phyloP scores from a whole-genome alignment of 2,113 vertebrate species.

The human (Homo sapiens) region DNA sequence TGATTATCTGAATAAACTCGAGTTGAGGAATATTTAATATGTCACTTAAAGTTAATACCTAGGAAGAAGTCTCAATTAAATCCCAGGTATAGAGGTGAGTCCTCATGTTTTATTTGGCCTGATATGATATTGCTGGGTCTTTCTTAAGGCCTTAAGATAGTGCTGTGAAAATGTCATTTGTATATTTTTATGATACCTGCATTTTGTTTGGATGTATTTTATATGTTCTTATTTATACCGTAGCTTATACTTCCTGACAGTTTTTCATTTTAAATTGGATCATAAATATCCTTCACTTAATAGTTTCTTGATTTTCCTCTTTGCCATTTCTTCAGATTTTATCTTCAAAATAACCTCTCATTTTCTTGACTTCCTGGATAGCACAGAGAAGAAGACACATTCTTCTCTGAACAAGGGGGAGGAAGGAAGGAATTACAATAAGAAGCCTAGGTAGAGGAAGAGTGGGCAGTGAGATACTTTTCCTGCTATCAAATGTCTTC shows the following conservation, averaged over 20 bases:
- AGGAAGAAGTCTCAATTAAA: background rate
- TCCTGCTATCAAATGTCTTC: background rate
- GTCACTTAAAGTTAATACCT: slow-evolving; percentile 10
- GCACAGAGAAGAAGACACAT: background rate
- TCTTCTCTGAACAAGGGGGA: background rate
- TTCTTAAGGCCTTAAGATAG: background rate
- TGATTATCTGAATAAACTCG: background rate
- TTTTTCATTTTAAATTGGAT: background rate
- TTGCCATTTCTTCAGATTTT: slow-evolving; percentile 16
- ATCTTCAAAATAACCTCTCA: background rate
- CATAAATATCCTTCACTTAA: background rate
- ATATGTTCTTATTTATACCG: background rate
- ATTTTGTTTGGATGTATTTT: slow-evolving; percentile 4
- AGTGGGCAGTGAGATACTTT: background rate
- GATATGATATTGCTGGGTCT: background rate
- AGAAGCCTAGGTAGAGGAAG: background rate
- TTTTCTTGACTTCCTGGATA: background rate
- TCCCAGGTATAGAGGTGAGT: background rate
- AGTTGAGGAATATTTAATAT: background rate
- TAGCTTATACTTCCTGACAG: background rate
- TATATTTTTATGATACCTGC: background rate
- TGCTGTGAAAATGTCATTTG: background rate
- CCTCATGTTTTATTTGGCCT: background rate
- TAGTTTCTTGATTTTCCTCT: background rate
- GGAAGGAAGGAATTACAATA: background rate